Conservation (phyloP, 2,888 invertebrate genomes). For the Pseudococcus viburni region DNA sequence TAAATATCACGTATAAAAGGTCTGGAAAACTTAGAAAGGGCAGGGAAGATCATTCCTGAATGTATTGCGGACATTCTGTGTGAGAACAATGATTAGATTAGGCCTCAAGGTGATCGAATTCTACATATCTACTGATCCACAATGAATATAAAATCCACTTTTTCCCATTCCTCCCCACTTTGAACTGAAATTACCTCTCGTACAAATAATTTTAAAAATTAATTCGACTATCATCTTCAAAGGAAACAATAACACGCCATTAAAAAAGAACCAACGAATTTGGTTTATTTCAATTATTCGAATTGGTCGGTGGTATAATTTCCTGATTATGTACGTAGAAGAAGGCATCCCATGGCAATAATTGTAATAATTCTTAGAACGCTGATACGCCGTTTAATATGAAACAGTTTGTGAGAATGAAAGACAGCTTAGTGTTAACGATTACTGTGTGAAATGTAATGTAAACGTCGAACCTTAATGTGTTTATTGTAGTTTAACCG, state of each 20-base stretch:
- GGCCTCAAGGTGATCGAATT: no score
- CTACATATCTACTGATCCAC: no score
- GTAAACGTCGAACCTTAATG: slow-evolving; percentile 17
- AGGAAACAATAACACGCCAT: background rate
- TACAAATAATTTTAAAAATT: background rate
- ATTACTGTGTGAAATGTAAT: slow-evolving; percentile 34
- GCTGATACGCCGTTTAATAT: slow-evolving; percentile 39
- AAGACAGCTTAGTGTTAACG: background rate
- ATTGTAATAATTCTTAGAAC: slow-evolving; percentile 40
- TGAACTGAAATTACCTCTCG: background rate
- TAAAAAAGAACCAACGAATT: background rate
- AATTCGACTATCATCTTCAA: background rate
- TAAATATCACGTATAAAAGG: no score
- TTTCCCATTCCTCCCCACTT: background rate
- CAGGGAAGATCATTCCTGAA: no score
- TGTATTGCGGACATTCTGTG: no score
- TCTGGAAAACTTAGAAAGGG: no score
- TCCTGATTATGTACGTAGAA: background rate
- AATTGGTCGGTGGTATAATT: slow-evolving; percentile 9
- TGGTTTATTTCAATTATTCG: slow-evolving; percentile 12
- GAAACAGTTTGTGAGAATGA: slow-evolving; percentile 25
- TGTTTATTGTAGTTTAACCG: slow-evolving; percentile 36
- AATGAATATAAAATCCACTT: no score
- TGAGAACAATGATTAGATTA: no score
- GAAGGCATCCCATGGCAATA: background rate